Evolutionary conservation across 1,140 invertebrate species (phyloP).

Genomic region (Bombus waltoni): DNA sequence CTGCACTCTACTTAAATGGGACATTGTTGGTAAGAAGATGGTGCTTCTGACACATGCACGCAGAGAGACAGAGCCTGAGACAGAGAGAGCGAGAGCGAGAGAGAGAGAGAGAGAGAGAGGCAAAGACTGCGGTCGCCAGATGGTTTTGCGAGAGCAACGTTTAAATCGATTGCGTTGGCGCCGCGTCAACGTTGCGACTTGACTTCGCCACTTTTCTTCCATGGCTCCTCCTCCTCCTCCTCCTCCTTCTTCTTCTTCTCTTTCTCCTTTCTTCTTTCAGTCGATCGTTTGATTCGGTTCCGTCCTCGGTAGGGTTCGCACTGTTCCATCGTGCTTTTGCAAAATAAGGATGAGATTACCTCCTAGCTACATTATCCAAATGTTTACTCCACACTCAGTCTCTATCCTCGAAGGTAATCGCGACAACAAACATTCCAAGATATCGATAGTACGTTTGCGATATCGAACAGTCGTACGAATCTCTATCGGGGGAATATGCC

Average conservation of each 20-base stretch:
- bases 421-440: background rate
- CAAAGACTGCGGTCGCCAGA: conserved; percentile 70
- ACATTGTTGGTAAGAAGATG: background rate
- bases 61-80: background rate
- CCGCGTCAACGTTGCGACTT: background rate
- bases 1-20: background rate
- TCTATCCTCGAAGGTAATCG: no score
- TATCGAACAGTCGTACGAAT: background rate
- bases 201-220: background rate
- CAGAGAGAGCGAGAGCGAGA: conserved; percentile 21
- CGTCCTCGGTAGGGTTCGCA: no score
- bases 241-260: no score
- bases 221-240: no score
- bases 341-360: background rate
- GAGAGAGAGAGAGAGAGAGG: conserved; percentile 11
- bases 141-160: conserved; percentile 50
- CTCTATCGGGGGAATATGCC: background rate
- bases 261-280: background rate
- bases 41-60: background rate
- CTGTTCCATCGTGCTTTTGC: background rate
- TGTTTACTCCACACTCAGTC: background rate
- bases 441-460: background rate
- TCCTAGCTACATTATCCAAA: no score
- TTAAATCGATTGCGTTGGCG: conserved; percentile 14
- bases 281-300: background rate